Evolutionary conservation across 2,888 invertebrate genomes (phyloP).

Genomic region (Beris chalybata): DNA sequence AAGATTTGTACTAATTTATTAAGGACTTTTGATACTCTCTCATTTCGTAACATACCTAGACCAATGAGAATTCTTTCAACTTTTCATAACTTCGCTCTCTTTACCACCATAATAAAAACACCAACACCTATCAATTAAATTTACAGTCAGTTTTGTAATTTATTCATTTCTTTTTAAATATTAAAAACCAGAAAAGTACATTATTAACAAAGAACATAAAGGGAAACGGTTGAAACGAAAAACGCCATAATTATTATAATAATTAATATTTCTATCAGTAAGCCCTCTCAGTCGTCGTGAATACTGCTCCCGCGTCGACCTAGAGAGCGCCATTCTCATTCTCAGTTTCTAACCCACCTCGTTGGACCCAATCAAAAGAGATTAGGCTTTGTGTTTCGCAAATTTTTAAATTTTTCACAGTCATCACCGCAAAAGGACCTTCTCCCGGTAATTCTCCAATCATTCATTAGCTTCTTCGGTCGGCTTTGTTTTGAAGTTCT

Average conservation of each 20-base stretch:
- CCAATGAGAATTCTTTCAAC: not conserved
- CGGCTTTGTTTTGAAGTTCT: no score
- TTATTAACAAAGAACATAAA: slow-evolving; percentile 10
- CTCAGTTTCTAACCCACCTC: no score
- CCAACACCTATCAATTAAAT: not conserved
- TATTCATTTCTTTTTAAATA: slow-evolving; percentile 6
- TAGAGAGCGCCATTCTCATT: no score
- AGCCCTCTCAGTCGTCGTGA: not conserved
- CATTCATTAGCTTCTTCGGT: no score
- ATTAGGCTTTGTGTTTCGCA: no score
- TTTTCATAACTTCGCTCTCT: not conserved
- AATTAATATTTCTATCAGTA: slow-evolving; percentile 13
- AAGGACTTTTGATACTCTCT: no score
- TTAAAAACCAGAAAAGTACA: slow-evolving; percentile 13
- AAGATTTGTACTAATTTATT: no score
- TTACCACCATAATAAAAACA: not conserved
- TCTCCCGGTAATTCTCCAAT: no score
- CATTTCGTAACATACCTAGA: not conserved
- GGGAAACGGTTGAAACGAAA: slow-evolving; percentile 1
- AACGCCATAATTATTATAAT: slow-evolving; percentile 3
- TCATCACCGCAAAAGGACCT: no score
- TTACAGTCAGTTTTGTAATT: not conserved
- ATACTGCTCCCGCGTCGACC: not conserved
- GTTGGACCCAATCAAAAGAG: no score
- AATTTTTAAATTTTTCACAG: no score